Base-by-base conservation (phyloP, 2,113 vertebrate species). In the Lontra canadensis region DNA sequence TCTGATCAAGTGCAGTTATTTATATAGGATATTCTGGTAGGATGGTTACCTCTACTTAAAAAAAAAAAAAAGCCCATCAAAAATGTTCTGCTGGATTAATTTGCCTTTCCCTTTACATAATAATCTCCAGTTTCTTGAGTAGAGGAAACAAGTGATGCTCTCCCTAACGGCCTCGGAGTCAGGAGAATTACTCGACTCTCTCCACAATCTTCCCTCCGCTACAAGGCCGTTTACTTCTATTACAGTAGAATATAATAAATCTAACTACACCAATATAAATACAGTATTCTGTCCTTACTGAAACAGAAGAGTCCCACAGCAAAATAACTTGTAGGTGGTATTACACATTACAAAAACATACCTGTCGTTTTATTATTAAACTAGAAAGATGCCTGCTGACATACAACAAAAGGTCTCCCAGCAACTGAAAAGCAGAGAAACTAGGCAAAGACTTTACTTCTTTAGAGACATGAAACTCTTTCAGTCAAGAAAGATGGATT, bases 281-380 rank as follows among this genome's bases (percentile, higher is more conserved):
- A 47, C n/a, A 86, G 55, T 11, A 34, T 20, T 42, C 59, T 17
- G 47, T 49, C 78, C 52, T 81, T 14, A 69, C 39, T 49, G 71
- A 80, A 86, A 71, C n/a, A 18, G 49, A 47, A 65, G 0, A 42
- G 91, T 47, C 52, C 7, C 1, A 13, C 0, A 69, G 31, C 69
- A 88, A 36, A 96, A 61, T 26, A 61, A 52, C 36, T 36, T 63
- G 85, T 42, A 26, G 57, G 78, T 18, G n/a, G 74, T 20, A 29
- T 61, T 67, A 78, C 49, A 49, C 20, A n/a, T 31, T 21, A 79
- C 94, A 84, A 81, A 94, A 67, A 82, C 4, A 93, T 0, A 82
- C 84, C 90, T 80, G 86, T 52, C 93, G 15, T 84, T 93, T 98
- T 84, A 84, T 96, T 80, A 97, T 92, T 87, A 93, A 88, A 83